These are phyloP conservation scores for Trinorchestia longiramus DNA, from an alignment of 1,140 invertebrate genomes.

Conservation along the genomic window DNA sequence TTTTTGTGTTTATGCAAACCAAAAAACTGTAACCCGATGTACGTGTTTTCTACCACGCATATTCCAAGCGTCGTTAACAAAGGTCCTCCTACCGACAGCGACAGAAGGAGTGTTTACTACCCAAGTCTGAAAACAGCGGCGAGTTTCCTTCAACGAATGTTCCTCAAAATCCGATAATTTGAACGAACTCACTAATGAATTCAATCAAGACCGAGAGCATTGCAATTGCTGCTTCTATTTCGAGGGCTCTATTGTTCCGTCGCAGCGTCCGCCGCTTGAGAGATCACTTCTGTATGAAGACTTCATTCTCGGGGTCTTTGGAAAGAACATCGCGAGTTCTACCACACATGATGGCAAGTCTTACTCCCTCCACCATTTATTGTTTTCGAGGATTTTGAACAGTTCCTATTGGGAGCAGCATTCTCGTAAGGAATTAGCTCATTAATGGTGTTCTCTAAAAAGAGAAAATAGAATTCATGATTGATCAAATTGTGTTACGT, in stretches of 20 bases:
- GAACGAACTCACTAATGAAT: constrained; percentile 32
- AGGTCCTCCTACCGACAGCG: neutral
- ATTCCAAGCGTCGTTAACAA: neutral
- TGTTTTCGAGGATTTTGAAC: neutral
- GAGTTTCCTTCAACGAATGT: constrained; percentile 24
- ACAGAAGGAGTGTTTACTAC: neutral
- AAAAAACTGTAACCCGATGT: neutral
- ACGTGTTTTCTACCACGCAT: neutral
- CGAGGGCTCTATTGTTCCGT: constrained; percentile 13
- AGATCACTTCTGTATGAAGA: constrained; percentile 15
- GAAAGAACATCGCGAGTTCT: neutral
- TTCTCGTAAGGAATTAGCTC: neutral
- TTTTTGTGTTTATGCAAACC: no score
- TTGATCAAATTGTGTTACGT: no score
- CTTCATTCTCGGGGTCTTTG: neutral
- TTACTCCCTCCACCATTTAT: neutral
- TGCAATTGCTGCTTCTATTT: constrained; percentile 46
- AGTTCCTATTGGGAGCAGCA: neutral
- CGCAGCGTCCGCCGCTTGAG: neutral
- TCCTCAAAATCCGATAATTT: constrained; percentile 49
- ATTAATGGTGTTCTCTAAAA: neutral
- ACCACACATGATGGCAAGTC: neutral
- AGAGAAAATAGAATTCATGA: neutral
- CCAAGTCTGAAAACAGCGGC: neutral
- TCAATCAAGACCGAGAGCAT: constrained; percentile 39